Conservation (phyloP, 2,113 vertebrate genomes). For the Fukomys damarensis region DNA sequence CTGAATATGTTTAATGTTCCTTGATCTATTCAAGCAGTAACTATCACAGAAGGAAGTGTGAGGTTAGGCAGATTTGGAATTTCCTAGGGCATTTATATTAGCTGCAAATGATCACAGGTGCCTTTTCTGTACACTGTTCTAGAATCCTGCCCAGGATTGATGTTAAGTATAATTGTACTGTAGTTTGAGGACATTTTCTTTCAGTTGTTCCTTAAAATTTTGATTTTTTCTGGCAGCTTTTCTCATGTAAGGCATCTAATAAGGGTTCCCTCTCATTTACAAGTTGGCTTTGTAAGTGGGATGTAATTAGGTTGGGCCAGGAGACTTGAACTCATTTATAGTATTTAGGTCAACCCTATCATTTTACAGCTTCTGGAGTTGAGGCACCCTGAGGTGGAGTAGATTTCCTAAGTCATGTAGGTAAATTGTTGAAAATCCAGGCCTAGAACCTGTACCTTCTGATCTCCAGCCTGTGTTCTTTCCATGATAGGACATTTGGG, state of each 20-base stretch:
- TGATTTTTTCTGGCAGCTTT: conserved; percentile 33
- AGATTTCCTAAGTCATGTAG: not conserved
- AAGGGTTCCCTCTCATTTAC: conserved; percentile 54
- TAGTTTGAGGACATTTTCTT: conserved; percentile 28
- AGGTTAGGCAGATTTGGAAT: conserved; percentile 32
- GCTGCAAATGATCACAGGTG: not conserved
- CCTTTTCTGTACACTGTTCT: not conserved
- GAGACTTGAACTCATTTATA: conserved; percentile 69
- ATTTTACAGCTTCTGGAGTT: conserved; percentile 51
- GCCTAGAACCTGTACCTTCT: not conserved
- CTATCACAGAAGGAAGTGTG: not conserved
- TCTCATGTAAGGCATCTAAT: conserved; percentile 34
- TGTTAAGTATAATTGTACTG: not conserved
- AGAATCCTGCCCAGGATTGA: not conserved
- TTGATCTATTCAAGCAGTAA: conserved; percentile 5
- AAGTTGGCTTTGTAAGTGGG: conserved; percentile 52
- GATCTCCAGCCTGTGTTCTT: conserved; percentile 13
- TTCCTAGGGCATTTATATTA: not conserved
- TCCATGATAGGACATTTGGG: not conserved
- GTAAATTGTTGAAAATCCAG: conserved; percentile 42
- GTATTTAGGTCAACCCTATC: conserved; percentile 62
- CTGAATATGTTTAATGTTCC: conserved; percentile 56
- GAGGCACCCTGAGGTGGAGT: not conserved
- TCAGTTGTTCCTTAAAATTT: conserved; percentile 52
- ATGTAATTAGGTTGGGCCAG: conserved; percentile 68